Conservation (phyloP, 92 coral and sea anemone genomes). For the Epizoanthus illoricatus region DNA sequence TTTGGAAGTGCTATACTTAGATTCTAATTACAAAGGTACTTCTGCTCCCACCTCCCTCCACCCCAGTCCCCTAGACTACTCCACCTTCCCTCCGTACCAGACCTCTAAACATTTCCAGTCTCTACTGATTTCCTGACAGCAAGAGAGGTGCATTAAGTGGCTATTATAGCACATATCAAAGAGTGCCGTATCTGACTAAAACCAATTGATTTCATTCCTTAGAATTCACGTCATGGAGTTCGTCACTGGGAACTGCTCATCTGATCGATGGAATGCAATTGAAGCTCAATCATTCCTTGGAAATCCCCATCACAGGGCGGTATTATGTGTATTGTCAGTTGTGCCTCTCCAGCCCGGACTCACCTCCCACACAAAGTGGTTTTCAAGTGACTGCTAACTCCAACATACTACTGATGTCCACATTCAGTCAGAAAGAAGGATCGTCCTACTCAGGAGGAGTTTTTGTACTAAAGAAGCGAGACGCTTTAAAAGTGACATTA, state of each 20-base stretch:
- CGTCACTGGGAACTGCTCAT: conserved; percentile 26
- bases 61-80: no score
- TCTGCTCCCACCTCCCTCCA: no score
- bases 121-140: no score
- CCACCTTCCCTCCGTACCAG: no score
- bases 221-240: conserved; percentile 13
- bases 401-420: not conserved
- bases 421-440: not conserved
- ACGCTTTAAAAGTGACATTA: not conserved
- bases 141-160: no score
- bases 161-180: no score
- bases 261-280: conserved; percentile 3
- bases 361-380: conserved; percentile 5
- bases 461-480: conserved; percentile 14
- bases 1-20: no score
- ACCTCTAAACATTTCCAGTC: no score
- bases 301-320: conserved; percentile 16
- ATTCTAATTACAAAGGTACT: no score
- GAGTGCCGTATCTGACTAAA: no score
- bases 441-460: not conserved
- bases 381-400: conserved; percentile 17
- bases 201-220: not conserved
- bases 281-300: not conserved
- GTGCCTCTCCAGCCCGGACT: not conserved
- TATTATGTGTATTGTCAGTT: conserved; percentile 22